A percentile compares a stretch with the other conserved stretches of the same genome.
Evolutionary conservation across 2,113 vertebrate genomes (phyloP).

Genomic region (Cheilinus undulatus): DNA sequence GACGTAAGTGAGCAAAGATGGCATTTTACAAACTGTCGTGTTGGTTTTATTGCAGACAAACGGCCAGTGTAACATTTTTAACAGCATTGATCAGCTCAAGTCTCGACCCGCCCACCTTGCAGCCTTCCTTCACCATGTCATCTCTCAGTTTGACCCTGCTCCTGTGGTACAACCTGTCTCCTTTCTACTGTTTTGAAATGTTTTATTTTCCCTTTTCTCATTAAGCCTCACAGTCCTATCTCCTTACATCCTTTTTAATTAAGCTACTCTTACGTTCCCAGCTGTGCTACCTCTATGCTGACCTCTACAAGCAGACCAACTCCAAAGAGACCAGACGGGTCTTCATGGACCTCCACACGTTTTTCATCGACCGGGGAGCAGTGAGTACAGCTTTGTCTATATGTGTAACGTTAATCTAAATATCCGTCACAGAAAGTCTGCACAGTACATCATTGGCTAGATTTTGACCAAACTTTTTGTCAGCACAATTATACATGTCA

Average conservation of each 20-base stretch:
- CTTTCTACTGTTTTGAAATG: neutral
- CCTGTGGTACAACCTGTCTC: conserved; percentile 86
- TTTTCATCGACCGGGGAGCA: conserved; percentile 93
- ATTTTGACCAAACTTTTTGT: too few relatives aligned
- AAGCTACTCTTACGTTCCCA: conserved; percentile 50
- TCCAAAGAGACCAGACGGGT: conserved; percentile 97
- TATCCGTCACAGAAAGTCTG: too few relatives aligned
- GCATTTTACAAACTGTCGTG: neutral
- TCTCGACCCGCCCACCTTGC: conserved; percentile 96
- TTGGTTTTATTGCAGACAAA: conserved; percentile 85
- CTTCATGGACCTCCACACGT: conserved; percentile 92
- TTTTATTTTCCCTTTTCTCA: neutral
- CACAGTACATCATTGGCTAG: too few relatives aligned
- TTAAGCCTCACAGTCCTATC: neutral
- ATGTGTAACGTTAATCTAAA: too few relatives aligned
- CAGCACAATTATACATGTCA: too few relatives aligned
- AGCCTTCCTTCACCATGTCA: conserved; percentile 95
- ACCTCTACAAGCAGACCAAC: conserved; percentile 96
- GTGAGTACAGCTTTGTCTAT: conserved; percentile 81
- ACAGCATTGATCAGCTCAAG: conserved; percentile 94
- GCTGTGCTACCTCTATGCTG: conserved; percentile 97
- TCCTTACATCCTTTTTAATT: neutral
- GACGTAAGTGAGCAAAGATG: neutral
- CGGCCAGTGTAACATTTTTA: conserved; percentile 96
- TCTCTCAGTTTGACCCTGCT: conserved; percentile 97